A percentile compares a stretch with the other conserved stretches of the same genome.
phyloP scores from a whole-genome alignment of 1,140 invertebrate genomes.

The Trichonephila clavata region DNA sequence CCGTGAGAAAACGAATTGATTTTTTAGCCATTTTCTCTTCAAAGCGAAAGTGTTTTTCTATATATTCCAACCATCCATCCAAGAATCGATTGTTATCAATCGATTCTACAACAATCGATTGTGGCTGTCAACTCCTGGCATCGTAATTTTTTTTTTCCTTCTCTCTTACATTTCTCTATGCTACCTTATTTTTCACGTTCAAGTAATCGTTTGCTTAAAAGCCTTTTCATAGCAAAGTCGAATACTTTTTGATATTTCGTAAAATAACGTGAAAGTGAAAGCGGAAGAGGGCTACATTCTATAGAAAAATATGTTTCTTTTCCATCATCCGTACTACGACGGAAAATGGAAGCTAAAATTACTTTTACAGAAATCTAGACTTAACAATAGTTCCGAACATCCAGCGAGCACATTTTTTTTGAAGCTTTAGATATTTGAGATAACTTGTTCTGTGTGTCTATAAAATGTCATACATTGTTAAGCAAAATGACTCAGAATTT shows the following conservation, averaged over 20 bases:
- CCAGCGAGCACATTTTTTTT: background rate
- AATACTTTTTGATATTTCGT: conserved; percentile 10
- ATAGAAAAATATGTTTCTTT: conserved; percentile 13
- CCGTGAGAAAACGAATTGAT: conserved; percentile 53
- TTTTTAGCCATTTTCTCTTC: conserved; percentile 48
- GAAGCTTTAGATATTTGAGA: background rate
- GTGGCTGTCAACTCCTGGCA: conserved; percentile 58
- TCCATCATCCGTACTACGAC: background rate
- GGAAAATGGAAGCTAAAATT: background rate
- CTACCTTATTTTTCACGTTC: conserved; percentile 46
- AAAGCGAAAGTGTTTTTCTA: conserved; percentile 62
- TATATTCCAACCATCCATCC: conserved; percentile 39
- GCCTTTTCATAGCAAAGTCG: conserved; percentile 36
- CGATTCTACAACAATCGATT: conserved; percentile 60
- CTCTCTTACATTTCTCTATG: background rate
- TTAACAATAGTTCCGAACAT: background rate
- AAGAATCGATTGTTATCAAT: conserved; percentile 52
- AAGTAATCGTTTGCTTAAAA: conserved; percentile 55
- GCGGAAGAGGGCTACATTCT: background rate
- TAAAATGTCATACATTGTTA: no score
- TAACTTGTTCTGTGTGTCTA: background rate
- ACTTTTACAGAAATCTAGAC: conserved; percentile 4
- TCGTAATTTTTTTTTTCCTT: conserved; percentile 31
- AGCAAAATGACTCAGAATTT: no score
- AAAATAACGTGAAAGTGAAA: conserved; percentile 1